Base-by-base conservation (phyloP, 2,797 vertebrate genomes). In the Lagorchestes hirsutus region DNA sequence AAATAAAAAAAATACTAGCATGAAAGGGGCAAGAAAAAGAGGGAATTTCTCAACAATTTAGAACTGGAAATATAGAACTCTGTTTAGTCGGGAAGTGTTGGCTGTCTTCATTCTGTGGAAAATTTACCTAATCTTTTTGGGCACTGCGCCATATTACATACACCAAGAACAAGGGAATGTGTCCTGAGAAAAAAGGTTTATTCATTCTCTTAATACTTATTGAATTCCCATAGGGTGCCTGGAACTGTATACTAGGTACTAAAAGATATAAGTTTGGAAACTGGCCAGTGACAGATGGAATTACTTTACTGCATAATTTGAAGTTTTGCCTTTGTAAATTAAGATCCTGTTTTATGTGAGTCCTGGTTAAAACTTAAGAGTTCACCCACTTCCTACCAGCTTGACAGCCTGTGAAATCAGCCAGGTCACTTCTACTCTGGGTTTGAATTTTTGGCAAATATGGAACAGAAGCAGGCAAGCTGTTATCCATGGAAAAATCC, bases 341-440 rank as follows among this genome's bases (percentile, higher is more conserved):
- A 92, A 91, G 87, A 54, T 50, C 50, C 93, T 74, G 34, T 67
- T 87, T 93, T 50, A 93, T 94, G 94, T 95, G 92, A 95, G 58
- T 56, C 62, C 12, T 54, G 58, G 40, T 90, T 94, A 92, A 96
- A 95, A 91, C 29, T 54, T 31, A 82, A 82, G 52, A 55, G 54
- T 46, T 94, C 57, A 31, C 50, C 94, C 96, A 93, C 93, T 97
- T 96, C 55, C 52, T 31, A 94, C 94, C 58, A 92, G 46, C 55
- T 67, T 5, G 54, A 67, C 74, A 82, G 40, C 74, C 74, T 82
- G 74, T 82, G 74, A 82, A 82, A 82, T 82, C 74, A 82, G 74
- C 74, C 74, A 82, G 74, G 40, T 22, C 40, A 82, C 40, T 82
- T 82, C 74, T 46, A 46, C 74, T 82, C 74, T 46, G n/a, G 74